Percentiles rank a stretch among this genome's conserved stretches.
phyloP scores from a whole-genome alignment of 92 coral and sea anemone species.

The Metridium senile region DNA sequence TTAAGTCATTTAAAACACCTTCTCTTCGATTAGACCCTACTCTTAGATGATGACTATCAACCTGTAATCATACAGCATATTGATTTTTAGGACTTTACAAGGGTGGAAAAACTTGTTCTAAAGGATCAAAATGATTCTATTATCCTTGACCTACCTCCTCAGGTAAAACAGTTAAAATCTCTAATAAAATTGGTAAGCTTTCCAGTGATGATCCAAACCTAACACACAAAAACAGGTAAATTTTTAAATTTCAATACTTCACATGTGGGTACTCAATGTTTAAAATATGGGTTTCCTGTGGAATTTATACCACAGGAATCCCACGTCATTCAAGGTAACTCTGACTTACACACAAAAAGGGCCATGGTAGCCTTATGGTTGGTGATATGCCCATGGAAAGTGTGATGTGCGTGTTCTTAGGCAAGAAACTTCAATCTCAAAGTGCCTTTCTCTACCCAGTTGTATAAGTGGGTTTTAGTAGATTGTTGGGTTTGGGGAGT shows the following conservation, averaged over 20 bases:
- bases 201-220: constrained; percentile 83
- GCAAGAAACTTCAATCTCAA: no score
- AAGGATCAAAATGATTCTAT: no score
- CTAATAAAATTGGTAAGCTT: constrained; percentile 80
- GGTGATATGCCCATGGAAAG: no score
- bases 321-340: no score
- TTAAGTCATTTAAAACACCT: constrained; percentile 78
- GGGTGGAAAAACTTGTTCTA: no score
- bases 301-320: neutral
- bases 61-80: constrained; percentile 35
- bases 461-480: no score
- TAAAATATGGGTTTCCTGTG: neutral
- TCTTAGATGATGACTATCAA: constrained; percentile 91
- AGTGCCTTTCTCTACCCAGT: no score
- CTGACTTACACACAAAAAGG: no score
- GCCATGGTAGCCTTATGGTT: no score
- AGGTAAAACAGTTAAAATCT: constrained; percentile 84
- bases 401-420: no score
- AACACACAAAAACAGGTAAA: neutral
- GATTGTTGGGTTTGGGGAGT: no score
- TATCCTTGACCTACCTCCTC: constrained; percentile 70
- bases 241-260: neutral
- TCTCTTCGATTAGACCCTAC: constrained; percentile 97
- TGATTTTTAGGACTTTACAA: no score
- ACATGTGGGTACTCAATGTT: neutral